Base-by-base conservation (phyloP, 30 jellyfish, hydroid and myxozoan species). In the Chrysaora quinquecirrha region DNA sequence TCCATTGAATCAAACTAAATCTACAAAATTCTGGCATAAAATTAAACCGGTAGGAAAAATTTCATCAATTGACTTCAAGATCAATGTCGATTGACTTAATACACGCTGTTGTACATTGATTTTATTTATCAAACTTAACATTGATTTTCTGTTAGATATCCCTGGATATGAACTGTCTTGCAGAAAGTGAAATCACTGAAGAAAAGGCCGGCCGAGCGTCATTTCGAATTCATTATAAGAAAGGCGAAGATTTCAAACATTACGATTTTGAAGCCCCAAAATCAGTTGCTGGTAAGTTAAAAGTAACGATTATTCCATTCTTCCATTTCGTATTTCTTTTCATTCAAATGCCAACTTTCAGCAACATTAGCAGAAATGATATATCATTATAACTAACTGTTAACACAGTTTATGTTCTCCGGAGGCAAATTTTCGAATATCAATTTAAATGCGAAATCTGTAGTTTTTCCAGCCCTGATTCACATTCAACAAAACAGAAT, bases 161-260 rank as follows among this genome's bases (percentile, higher is more conserved):
- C 22, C 75, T 93, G 43, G 97, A 82, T 48, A 85, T 93, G 78
- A 47, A 76, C 34, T 80, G 80, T 68, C 84, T 93, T 34, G 98
- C 98, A 25, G 98, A 93, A 21, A 79, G 98, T 34, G 98, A 93
- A 62, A 87, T 93, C 38, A 83, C 66, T 2, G 98, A 86, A 29
- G 95, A 73, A 21, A 93, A 93, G 63, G 86, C 86, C 30, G 93
- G 80, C 64, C 70, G 90, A n/a, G 68, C 98, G 34, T 34, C 87
- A 56, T 93, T 93, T 83, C 75, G 98, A 63, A 93, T 93, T 46
- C 89, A 93, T 63, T 93, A 71, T 63, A 80, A 81, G 63, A 93
- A 93, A 71, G 92, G 85, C 46, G 97, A 93, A 2, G 95, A 86
- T 22, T 82, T 93, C 60, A 93, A 93, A 64, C 96, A 86, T 78